A percentile compares a stretch with the other conserved stretches of the same genome.
These are phyloP conservation scores for Cossypha heuglini DNA, from an alignment of 2,797 vertebrate genomes.

Conservation along the genomic window DNA sequence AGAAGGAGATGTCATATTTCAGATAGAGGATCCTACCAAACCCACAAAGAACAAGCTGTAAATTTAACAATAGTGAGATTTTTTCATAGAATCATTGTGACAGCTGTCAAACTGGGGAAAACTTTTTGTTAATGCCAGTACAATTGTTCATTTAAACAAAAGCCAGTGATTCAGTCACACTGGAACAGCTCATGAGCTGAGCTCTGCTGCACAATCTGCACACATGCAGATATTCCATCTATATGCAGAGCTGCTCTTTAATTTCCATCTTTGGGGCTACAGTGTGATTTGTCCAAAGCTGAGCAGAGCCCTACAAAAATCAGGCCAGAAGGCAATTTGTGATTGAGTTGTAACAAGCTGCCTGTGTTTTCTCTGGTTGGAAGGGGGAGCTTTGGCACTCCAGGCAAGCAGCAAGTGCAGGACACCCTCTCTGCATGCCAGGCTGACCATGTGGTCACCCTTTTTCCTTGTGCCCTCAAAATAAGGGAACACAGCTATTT, in stretches of 20 bases:
- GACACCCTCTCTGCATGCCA: neutral
- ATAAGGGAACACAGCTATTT: neutral
- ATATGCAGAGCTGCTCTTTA: neutral
- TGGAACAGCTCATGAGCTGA: neutral
- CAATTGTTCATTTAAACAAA: conserved; percentile 43
- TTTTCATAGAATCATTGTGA: conserved; percentile 17
- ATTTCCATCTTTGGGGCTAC: neutral
- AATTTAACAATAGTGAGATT: conserved; percentile 21
- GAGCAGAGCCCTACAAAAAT: neutral
- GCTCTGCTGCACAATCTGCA: neutral
- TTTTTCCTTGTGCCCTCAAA: neutral
- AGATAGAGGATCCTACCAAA: conserved; percentile 18
- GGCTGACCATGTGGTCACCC: neutral
- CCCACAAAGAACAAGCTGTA: neutral
- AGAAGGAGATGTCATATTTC: conserved; percentile 10
- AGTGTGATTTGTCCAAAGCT: neutral
- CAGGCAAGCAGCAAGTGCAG: rapidly evolving
- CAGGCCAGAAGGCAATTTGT: neutral
- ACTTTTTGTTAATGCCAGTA: conserved; percentile 30
- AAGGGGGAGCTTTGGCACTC: neutral
- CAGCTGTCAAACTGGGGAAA: conserved; percentile 33
- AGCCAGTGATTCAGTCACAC: conserved; percentile 13
- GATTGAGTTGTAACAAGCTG: neutral
- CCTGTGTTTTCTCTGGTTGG: neutral
- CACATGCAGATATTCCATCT: neutral